phyloP scores from a whole-genome alignment of 2,888 invertebrate genomes.

The Pristionchus fissidentatus region DNA sequence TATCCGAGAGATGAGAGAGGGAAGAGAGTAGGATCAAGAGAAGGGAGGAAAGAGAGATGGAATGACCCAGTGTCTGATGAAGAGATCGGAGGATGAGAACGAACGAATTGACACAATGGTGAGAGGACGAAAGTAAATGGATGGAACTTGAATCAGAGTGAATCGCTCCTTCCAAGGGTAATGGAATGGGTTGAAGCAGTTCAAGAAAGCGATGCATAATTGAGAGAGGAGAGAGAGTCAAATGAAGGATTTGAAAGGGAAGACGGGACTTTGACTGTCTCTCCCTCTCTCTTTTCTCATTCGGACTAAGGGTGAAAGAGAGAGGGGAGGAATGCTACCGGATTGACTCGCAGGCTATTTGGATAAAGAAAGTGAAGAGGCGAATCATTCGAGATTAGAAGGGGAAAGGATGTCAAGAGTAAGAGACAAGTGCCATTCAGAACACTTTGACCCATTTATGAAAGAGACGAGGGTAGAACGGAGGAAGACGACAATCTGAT shows the following conservation, averaged over 20 bases:
- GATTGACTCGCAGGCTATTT: slow-evolving; percentile 25
- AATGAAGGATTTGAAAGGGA: slow-evolving; percentile 29
- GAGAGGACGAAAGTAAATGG: not conserved
- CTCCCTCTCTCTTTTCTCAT: not conserved
- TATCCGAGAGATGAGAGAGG: slow-evolving; percentile 28
- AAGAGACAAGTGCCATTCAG: slow-evolving; percentile 17
- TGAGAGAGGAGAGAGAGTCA: not conserved
- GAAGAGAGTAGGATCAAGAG: no score
- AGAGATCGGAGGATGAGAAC: slow-evolving; percentile 30
- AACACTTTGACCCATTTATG: slow-evolving; percentile 4
- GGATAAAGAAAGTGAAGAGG: slow-evolving; percentile 34
- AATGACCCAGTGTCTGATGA: slow-evolving; percentile 34
- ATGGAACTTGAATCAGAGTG: not conserved
- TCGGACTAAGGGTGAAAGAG: not conserved
- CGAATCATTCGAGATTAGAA: not conserved
- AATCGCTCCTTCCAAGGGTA: not conserved
- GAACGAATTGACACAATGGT: slow-evolving; percentile 3
- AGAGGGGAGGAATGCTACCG: slow-evolving; percentile 36
- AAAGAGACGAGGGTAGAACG: not conserved
- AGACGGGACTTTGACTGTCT: slow-evolving; percentile 16
- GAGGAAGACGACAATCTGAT: not conserved
- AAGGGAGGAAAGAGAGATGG: slow-evolving; percentile 6
- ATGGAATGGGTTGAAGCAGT: slow-evolving; percentile 12
- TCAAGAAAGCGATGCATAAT: slow-evolving; percentile 26
- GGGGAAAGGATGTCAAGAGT: slow-evolving; percentile 39